A percentile compares a stretch with the other conserved stretches of the same genome.
Conservation (phyloP, 2,888 invertebrate species). For the Nomada goodeniana region DNA sequence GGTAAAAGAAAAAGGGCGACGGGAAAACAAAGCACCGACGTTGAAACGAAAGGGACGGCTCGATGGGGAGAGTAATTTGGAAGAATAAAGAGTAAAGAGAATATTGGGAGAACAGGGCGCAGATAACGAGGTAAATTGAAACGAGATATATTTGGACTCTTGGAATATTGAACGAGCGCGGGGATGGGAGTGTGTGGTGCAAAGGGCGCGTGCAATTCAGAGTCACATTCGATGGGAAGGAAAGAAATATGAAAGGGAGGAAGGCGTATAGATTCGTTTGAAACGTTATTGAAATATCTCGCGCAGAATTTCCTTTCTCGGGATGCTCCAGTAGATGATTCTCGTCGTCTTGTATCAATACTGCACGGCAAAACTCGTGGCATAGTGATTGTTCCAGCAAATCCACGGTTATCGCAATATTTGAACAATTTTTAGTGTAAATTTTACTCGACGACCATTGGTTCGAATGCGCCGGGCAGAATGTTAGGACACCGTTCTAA, state of each 20-base stretch:
- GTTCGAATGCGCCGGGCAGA: too few species aligned
- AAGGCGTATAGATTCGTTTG: too few species aligned
- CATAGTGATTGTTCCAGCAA: too few species aligned
- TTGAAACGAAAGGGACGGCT: not conserved
- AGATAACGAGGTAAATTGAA: not conserved
- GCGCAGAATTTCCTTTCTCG: too few species aligned
- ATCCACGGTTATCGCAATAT: too few species aligned
- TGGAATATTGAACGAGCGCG: constrained; percentile 17
- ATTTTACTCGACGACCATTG: too few species aligned
- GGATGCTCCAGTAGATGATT: too few species aligned
- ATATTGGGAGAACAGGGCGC: constrained; percentile 5
- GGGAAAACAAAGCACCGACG: constrained; percentile 4
- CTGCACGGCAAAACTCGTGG: too few species aligned
- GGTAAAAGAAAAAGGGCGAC: not conserved
- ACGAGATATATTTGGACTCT: constrained; percentile 24
- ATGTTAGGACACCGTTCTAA: too few species aligned
- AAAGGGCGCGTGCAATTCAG: constrained; percentile 10
- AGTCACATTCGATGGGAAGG: not conserved
- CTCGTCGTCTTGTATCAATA: too few species aligned
- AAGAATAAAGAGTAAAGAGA: constrained; percentile 17
- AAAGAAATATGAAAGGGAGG: not conserved
- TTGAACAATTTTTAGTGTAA: too few species aligned
- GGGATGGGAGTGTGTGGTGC: not conserved
- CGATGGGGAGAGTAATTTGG: constrained; percentile 22
- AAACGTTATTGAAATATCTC: too few species aligned